Base-by-base conservation (phyloP, 2,797 vertebrate genomes). In the Cichlasoma orientale region DNA sequence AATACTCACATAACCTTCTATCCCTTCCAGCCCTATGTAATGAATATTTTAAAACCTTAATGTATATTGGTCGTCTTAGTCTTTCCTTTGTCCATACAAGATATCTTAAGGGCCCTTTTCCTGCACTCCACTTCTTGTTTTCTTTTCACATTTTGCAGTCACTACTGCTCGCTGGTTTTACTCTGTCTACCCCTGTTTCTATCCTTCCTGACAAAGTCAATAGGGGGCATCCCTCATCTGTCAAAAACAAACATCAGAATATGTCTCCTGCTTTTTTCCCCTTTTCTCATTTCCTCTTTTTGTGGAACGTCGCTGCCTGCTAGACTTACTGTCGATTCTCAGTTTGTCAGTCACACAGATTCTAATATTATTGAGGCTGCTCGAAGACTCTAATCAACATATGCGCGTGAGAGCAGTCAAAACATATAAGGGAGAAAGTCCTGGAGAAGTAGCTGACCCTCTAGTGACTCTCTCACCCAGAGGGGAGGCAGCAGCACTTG, bases 221-320 rank as follows among this genome's bases (percentile, higher is more conserved):
- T 97, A 98, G 98, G 97, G 98, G 97, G 97, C 97, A 99, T 97
- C 96, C 95, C 97, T 99, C 97, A 98, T 98, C 97, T 98, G 97
- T 98, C 97, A 96, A 96, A 97, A 97, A 96, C 97, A 97, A 97
- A 98, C 97, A 97, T 96, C 96, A 95, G 94, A 97, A 97, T 96
- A 96, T 96, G 97, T 97, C 97, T 97, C 96, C 95, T 95, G 96
- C 94, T 96, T 95, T 96, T 94, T 95, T 94, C 7, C 93, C 92
- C 95, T 93, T 91, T 94, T 7, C 93, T 94, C 92, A 89, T 94
- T 93, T 93, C 92, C 94, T 94, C 93, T 95, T 94, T 96, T 96
- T 96, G 96, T 95, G 82, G 71, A 19, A 74, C 23, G 56, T 71
- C 27, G 1, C 79, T 66, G 75, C 78, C 80, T 83, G 54, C 75